phyloP scores from a whole-genome alignment of 2,888 invertebrate genomes.

The Drosophila pegasa region DNA sequence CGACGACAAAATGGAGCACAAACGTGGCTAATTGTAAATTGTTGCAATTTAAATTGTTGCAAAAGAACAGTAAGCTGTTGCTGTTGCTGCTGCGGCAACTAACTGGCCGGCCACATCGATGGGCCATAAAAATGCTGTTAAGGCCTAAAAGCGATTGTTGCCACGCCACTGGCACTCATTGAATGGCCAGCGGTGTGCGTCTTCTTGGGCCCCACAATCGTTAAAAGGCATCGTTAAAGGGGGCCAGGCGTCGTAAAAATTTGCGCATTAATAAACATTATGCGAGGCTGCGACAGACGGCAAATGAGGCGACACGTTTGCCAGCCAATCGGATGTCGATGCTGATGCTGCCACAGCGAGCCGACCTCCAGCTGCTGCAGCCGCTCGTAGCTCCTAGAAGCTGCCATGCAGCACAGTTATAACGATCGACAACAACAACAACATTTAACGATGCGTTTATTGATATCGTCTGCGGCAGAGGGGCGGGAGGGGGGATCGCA shows the following conservation, averaged over 20 bases:
- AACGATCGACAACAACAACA: conserved; percentile 50
- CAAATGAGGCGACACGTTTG: conserved; percentile 60
- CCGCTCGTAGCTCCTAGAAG: conserved; percentile 11
- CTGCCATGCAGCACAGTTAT: conserved; percentile 60
- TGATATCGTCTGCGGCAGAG: conserved; percentile 45
- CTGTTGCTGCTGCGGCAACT: conserved; percentile 25
- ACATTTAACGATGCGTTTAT: conserved; percentile 76
- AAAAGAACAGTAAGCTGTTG: conserved; percentile 54
- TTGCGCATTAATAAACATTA: conserved; percentile 77
- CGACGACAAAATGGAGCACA: conserved; percentile 75
- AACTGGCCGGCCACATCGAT: conserved; percentile 41
- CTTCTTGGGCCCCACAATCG: conserved; percentile 49
- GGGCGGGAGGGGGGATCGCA: conserved; percentile 15
- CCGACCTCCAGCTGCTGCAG: conserved; percentile 26
- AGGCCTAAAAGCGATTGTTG: conserved; percentile 65
- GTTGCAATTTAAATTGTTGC: conserved; percentile 81
- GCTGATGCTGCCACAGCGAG: conserved; percentile 14
- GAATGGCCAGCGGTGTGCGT: conserved; percentile 42
- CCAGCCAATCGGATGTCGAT: conserved; percentile 30
- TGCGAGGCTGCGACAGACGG: conserved; percentile 62
- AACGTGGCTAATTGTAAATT: conserved; percentile 82
- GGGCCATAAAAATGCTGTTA: conserved; percentile 65
- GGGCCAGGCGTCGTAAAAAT: conserved; percentile 70
- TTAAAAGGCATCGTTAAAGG: conserved; percentile 72
- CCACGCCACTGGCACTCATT: conserved; percentile 43